Conservation (phyloP, 2,888 invertebrate species). For the Graphium colonna region DNA sequence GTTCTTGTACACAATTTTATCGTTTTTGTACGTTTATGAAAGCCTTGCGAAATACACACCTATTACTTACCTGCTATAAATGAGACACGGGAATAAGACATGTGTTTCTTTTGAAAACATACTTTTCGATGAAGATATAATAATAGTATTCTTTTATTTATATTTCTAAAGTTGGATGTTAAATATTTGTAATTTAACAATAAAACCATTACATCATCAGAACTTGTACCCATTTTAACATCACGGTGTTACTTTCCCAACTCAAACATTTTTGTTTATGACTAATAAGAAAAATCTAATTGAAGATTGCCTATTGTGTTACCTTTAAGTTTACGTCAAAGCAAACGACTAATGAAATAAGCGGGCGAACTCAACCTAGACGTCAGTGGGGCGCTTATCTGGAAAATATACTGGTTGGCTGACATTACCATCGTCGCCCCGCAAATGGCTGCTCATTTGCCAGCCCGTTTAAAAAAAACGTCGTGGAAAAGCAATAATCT, state of each 20-base stretch:
- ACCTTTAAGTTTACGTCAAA: conserved; percentile 53
- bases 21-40: too few relatives aligned
- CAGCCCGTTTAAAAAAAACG: conserved; percentile 64
- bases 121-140: too few relatives aligned
- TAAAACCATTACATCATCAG: neutral
- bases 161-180: too few relatives aligned
- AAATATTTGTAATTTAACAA: too few relatives aligned
- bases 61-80: too few relatives aligned
- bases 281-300: conserved; percentile 11
- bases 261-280: neutral
- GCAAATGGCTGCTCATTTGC: conserved; percentile 68
- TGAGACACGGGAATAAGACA: too few relatives aligned
- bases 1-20: neutral
- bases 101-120: too few relatives aligned
- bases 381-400: conserved; percentile 68
- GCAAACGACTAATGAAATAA: conserved; percentile 72
- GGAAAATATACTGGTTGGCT: conserved; percentile 71
- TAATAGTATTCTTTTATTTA: too few relatives aligned
- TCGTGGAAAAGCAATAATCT: conserved; percentile 46
- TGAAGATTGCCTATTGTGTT: conserved; percentile 44
- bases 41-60: too few relatives aligned
- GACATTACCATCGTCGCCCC: conserved; percentile 71
- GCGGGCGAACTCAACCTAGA: conserved; percentile 56
- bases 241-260: neutral
- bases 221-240: neutral